phyloP scores from a whole-genome alignment of 2,888 invertebrate genomes.

The Drosophila prolongata region DNA sequence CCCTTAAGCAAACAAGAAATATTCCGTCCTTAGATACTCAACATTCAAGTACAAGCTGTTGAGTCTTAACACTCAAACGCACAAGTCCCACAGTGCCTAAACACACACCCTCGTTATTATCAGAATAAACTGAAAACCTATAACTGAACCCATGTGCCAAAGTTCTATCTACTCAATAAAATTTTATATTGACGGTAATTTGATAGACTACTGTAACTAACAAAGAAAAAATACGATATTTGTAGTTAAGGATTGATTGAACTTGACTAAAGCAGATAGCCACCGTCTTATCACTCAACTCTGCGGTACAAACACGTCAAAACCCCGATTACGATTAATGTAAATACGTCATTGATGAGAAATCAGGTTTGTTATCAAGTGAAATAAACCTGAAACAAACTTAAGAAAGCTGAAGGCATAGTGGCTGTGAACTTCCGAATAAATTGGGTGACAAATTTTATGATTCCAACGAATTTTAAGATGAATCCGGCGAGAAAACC shows the following conservation, averaged over 20 bases:
- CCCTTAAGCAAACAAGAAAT: constrained; percentile 18
- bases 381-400: background rate
- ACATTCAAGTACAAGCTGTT: constrained; percentile 20
- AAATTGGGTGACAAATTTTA: constrained; percentile 62
- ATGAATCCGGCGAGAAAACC: constrained; percentile 61
- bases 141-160: constrained; percentile 44
- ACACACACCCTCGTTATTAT: constrained; percentile 27
- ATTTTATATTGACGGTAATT: constrained; percentile 11
- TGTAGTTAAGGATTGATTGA: constrained; percentile 3
- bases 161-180: constrained; percentile 38
- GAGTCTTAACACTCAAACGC: background rate
- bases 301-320: background rate
- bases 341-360: constrained; percentile 41
- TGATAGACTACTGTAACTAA: constrained; percentile 32
- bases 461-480: constrained; percentile 55
- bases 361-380: constrained; percentile 31
- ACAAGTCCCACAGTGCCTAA: constrained; percentile 10
- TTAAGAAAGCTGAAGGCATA: constrained; percentile 23
- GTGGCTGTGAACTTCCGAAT: constrained; percentile 45
- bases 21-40: constrained; percentile 10
- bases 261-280: background rate
- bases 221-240: background rate
- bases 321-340: constrained; percentile 12
- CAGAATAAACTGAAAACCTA: constrained; percentile 14
- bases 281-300: constrained; percentile 18